Percentiles rank a stretch among this genome's conserved stretches.
Conservation (phyloP, 2,888 invertebrate genomes). For the Orthonevra nobilis region DNA sequence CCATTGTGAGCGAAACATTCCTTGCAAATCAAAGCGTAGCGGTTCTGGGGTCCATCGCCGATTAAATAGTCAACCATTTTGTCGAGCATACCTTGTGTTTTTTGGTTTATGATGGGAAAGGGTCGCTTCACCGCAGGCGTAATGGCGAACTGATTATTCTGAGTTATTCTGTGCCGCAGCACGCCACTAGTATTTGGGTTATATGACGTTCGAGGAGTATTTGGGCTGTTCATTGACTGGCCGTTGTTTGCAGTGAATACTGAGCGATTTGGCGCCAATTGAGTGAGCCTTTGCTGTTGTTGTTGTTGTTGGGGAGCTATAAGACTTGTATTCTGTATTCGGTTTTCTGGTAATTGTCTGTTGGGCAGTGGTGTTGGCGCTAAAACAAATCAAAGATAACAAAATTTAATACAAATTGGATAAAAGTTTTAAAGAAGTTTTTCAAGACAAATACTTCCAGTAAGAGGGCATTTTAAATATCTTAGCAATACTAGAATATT, state of each 20-base stretch:
- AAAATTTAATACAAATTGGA: no score
- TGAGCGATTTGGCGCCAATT: conserved; percentile 20
- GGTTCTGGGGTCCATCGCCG: conserved; percentile 96
- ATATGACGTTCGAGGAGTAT: conserved; percentile 35
- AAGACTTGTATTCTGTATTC: conserved; percentile 46
- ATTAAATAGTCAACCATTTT: conserved; percentile 95
- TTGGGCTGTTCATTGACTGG: conserved; percentile 6
- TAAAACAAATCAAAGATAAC: no score
- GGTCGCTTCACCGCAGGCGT: conserved; percentile 72
- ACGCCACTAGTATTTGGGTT: conserved; percentile 44
- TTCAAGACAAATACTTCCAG: no score
- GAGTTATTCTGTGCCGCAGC: conserved; percentile 58
- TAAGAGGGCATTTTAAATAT: no score
- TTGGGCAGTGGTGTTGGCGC: conserved; percentile 50
- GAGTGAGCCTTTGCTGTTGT: conserved; percentile 21
- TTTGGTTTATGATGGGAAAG: conserved; percentile 80
- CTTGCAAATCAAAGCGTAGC: conserved; percentile 96
- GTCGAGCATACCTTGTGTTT: conserved; percentile 89
- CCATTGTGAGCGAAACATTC: conserved; percentile 97
- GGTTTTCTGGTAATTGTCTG: conserved; percentile 34
- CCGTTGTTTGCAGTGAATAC: conserved; percentile 6
- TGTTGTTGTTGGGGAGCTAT: conserved; percentile 20
- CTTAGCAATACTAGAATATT: no score
- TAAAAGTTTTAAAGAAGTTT: no score
- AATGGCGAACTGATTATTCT: conserved; percentile 30